Evolutionary conservation across 2,797 vertebrate species (phyloP).

Genomic region (Lagocephalus sceleratus): DNA sequence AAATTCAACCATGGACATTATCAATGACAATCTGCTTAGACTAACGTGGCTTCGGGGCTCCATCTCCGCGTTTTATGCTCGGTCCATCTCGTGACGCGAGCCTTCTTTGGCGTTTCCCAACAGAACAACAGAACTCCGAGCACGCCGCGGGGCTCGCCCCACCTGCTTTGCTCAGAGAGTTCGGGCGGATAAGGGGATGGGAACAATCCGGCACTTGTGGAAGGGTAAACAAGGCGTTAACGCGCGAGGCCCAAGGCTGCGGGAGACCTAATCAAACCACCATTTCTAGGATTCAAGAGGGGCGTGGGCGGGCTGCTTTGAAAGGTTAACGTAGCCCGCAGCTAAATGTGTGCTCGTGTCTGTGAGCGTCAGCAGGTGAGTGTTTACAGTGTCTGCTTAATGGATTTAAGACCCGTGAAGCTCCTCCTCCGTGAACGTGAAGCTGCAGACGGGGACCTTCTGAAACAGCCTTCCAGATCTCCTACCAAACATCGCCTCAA

Average conservation of each 20-base stretch:
- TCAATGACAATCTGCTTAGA: constrained; percentile 76
- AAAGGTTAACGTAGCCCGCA: constrained; percentile 63
- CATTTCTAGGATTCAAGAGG: constrained; percentile 57
- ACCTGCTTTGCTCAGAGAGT: not conserved
- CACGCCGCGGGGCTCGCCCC: not conserved
- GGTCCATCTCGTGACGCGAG: not conserved
- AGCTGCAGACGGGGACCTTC: too few relatives aligned
- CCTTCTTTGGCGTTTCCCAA: constrained; percentile 9
- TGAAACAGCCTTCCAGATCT: too few relatives aligned
- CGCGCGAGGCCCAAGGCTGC: constrained; percentile 39
- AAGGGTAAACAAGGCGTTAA: constrained; percentile 45
- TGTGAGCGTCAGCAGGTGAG: not conserved
- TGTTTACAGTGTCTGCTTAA: too few relatives aligned
- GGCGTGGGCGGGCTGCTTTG: constrained; percentile 41
- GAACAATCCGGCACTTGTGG: not conserved
- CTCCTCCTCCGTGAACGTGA: too few relatives aligned
- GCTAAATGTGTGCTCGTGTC: not conserved
- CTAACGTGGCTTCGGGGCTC: constrained; percentile 49
- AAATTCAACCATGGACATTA: constrained; percentile 84
- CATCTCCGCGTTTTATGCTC: constrained; percentile 14
- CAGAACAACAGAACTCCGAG: not conserved
- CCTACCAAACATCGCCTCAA: too few relatives aligned
- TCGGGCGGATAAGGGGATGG: not conserved
- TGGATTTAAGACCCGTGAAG: too few relatives aligned
- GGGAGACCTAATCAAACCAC: constrained; percentile 66